These are phyloP conservation scores for Indicator maculatus DNA, from an alignment of 2,113 vertebrate species.

Conservation along the genomic window DNA sequence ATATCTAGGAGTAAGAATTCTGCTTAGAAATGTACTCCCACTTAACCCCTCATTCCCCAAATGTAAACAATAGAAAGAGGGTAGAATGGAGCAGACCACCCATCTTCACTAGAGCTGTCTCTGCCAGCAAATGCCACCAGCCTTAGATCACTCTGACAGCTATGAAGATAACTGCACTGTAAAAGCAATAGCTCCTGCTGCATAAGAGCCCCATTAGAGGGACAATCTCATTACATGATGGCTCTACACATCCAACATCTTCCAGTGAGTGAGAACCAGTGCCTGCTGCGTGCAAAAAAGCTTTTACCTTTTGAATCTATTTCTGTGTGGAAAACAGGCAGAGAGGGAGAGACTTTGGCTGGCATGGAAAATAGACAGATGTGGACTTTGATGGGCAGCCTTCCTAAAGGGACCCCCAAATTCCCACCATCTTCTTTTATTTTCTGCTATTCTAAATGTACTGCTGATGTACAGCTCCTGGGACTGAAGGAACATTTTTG, in stretches of 20 bases:
- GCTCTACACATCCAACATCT: neutral
- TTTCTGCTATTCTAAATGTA: constrained; percentile 37
- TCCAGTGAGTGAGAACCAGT: neutral
- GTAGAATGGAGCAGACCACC: neutral
- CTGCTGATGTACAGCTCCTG: constrained; percentile 32
- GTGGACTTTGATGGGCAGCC: neutral
- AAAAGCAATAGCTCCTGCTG: constrained; percentile 11
- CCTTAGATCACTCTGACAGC: constrained; percentile 11
- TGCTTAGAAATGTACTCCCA: neutral
- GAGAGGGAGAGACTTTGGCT: neutral
- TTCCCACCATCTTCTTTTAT: neutral
- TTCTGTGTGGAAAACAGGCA: neutral
- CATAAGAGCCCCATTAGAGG: constrained; percentile 8
- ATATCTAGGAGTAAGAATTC: neutral
- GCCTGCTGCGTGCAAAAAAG: neutral
- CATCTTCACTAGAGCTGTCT: neutral
- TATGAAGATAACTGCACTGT: neutral
- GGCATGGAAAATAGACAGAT: neutral
- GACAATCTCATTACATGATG: neutral
- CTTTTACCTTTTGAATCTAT: neutral
- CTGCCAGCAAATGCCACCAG: constrained; percentile 8
- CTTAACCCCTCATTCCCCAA: neutral
- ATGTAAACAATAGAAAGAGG: neutral
- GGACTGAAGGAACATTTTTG: constrained; percentile 18
- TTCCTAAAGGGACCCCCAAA: neutral